Conservation (phyloP, 64 coral and sea anemone species). For the Actinia tenebrosa region DNA sequence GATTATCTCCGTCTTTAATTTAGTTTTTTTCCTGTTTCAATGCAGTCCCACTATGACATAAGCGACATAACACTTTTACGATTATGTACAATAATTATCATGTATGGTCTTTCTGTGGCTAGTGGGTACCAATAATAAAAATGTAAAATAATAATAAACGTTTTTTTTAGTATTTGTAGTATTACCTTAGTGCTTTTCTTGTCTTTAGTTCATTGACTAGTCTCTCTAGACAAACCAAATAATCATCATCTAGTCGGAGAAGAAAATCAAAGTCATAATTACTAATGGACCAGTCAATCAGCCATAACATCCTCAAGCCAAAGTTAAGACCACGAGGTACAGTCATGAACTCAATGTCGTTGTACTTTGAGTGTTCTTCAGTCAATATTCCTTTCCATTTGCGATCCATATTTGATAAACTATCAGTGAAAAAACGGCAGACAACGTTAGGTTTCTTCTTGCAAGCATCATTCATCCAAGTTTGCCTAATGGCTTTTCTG, state of each 20-base stretch:
- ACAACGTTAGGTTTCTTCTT: conserved; percentile 36
- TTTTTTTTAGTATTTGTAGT: neutral
- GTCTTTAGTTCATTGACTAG: conserved; percentile 64
- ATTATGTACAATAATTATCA: no score
- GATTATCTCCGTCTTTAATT: no score
- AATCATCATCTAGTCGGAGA: conserved; percentile 86
- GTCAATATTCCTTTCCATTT: conserved; percentile 30
- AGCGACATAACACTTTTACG: no score
- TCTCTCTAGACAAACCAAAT: conserved; percentile 82
- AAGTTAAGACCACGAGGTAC: conserved; percentile 77
- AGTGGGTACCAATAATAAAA: no score
- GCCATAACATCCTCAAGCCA: conserved; percentile 69
- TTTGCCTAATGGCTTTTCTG: conserved; percentile 73
- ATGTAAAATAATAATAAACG: no score
- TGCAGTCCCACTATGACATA: no score
- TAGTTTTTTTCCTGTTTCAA: no score
- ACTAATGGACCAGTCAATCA: conserved; percentile 61
- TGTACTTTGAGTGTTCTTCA: conserved; percentile 47
- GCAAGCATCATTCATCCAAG: conserved; percentile 70
- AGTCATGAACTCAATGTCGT: conserved; percentile 68
- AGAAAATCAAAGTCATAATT: conserved; percentile 80
- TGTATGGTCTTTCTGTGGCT: no score
- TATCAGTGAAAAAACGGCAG: conserved; percentile 88
- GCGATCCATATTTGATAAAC: conserved; percentile 48
- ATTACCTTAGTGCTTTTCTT: neutral